A percentile compares a stretch with the other conserved stretches of the same genome.
phyloP scores from a whole-genome alignment of 2,888 invertebrate species.

The Germaria angustata region DNA sequence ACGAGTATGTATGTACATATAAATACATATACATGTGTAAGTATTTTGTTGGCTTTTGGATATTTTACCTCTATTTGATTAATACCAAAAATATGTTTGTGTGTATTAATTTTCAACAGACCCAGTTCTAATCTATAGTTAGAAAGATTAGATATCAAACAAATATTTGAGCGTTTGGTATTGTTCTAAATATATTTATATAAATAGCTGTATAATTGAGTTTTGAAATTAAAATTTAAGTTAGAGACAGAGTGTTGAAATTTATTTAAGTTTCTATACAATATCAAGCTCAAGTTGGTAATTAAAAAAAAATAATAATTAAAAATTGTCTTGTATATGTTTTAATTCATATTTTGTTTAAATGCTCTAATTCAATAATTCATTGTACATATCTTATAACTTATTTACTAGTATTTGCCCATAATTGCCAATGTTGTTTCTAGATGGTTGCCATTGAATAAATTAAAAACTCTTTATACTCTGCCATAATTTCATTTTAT shows the following conservation, averaged over 20 bases:
- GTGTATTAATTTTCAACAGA: slow-evolving; percentile 23
- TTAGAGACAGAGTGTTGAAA: background rate
- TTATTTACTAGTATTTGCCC: too few relatives aligned
- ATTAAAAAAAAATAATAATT: background rate
- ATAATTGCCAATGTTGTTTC: too few relatives aligned
- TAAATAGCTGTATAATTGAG: slow-evolving; percentile 69
- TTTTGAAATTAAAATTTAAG: slow-evolving; percentile 39
- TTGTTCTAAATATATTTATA: slow-evolving; percentile 1
- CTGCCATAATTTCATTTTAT: too few relatives aligned
- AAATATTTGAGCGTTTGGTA: slow-evolving; percentile 39
- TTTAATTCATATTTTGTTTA: too few relatives aligned
- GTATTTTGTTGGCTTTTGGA: background rate
- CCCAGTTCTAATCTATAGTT: slow-evolving; percentile 75
- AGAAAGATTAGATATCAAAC: slow-evolving; percentile 76
- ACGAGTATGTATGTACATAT: background rate
- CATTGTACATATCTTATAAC: too few relatives aligned
- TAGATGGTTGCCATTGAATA: too few relatives aligned
- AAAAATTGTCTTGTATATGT: too few relatives aligned
- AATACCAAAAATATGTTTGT: background rate
- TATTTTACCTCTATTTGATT: slow-evolving; percentile 43
- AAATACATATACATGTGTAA: too few relatives aligned
- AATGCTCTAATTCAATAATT: too few relatives aligned
- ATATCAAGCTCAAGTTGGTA: background rate
- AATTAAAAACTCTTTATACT: too few relatives aligned
- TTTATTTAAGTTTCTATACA: background rate